These are phyloP conservation scores for Larimichthys polyactis DNA, from an alignment of 2,113 vertebrate species.

Conservation along the genomic window DNA sequence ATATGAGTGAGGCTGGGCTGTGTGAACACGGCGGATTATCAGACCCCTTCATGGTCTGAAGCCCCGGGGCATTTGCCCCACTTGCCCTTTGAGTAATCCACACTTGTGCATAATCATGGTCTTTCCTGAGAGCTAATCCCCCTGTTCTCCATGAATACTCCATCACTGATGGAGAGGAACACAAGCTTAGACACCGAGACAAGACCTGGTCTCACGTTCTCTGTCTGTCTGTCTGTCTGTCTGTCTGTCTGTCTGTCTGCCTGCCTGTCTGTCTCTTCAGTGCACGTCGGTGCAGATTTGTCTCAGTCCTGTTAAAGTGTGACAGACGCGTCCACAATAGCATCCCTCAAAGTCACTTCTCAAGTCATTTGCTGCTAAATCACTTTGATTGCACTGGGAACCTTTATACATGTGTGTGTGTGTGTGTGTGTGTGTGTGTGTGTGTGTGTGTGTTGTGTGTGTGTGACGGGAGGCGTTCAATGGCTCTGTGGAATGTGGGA, in stretches of 20 bases:
- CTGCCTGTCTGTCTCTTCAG: not conserved
- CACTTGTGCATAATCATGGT: conserved; percentile 40
- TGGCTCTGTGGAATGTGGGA: conserved; percentile 47
- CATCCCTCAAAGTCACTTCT: conserved; percentile 25
- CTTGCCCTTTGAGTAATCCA: conserved; percentile 38
- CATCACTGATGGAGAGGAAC: not conserved
- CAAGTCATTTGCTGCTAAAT: conserved; percentile 41
- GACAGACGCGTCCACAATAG: conserved; percentile 31
- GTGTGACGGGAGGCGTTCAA: conserved; percentile 4
- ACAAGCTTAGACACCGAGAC: not conserved
- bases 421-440: not conserved
- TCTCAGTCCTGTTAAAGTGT: conserved; percentile 13
- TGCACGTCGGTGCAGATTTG: not conserved
- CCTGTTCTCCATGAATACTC: not conserved
- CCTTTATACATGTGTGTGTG: not conserved
- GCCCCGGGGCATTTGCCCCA: not conserved
- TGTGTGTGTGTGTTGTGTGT: conserved; percentile 1
- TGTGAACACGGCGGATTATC: conserved; percentile 11
- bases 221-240: not conserved
- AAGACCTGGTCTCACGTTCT: not conserved
- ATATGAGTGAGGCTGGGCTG: not conserved
- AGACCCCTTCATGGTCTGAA: not conserved
- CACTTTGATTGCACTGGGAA: conserved; percentile 21
- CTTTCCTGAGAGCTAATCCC: conserved; percentile 30
- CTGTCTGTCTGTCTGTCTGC: not conserved